Conservation (phyloP, 2,888 invertebrate genomes). For the Pseudanteris insignis region DNA sequence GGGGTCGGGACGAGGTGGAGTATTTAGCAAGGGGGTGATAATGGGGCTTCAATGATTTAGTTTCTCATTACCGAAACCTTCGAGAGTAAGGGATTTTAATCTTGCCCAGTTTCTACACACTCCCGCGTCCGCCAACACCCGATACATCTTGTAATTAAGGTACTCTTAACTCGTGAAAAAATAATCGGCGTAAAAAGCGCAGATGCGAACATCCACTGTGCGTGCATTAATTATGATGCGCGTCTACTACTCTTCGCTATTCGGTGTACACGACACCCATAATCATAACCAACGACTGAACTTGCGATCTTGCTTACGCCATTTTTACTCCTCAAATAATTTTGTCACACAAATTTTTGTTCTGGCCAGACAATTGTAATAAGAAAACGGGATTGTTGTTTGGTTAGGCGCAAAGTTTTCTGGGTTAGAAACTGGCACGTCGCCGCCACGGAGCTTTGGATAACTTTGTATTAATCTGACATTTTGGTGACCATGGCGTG, state of each 20-base stretch:
- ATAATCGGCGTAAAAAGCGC: conserved; percentile 39
- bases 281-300: no score
- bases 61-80: conserved; percentile 63
- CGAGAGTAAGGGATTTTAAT: conserved; percentile 51
- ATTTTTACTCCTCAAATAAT: not conserved
- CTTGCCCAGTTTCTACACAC: conserved; percentile 37
- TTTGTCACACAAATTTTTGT: no score
- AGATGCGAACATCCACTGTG: conserved; percentile 33
- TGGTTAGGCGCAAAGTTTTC: conserved; percentile 9
- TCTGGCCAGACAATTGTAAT: no score
- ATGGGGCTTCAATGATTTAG: conserved; percentile 65
- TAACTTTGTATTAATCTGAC: no score
- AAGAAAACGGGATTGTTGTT: conserved; percentile 6
- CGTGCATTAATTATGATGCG: conserved; percentile 37
- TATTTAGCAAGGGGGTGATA: conserved; percentile 42
- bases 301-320: conserved; percentile 4
- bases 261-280: no score
- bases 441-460: no score
- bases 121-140: conserved; percentile 31
- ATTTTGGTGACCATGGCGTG: conserved; percentile 23
- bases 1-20: conserved; percentile 31
- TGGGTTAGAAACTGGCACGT: no score
- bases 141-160: conserved; percentile 44
- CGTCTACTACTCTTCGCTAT: no score
- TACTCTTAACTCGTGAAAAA: conserved; percentile 46